phyloP scores from a whole-genome alignment of 2,888 invertebrate genomes.

The Idaea dimidiata region DNA sequence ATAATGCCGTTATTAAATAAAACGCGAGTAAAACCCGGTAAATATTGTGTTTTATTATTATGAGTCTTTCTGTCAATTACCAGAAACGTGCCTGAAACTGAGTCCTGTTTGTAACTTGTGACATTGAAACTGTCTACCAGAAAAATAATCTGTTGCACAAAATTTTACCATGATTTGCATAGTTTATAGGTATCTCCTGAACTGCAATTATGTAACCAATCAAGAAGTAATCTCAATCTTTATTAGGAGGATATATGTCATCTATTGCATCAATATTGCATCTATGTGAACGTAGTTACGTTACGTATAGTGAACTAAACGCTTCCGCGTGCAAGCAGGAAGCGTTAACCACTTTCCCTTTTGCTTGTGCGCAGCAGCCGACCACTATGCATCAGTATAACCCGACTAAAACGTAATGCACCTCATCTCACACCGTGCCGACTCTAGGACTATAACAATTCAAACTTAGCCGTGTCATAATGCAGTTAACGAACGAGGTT shows the following conservation, averaged over 20 bases:
- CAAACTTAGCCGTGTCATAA: slow-evolving; percentile 51
- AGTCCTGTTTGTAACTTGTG: too few relatives aligned
- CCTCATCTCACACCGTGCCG: slow-evolving; percentile 25
- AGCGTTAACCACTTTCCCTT: slow-evolving; percentile 76
- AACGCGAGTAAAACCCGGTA: too few relatives aligned
- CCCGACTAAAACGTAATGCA: slow-evolving; percentile 43
- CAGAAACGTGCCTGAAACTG: too few relatives aligned
- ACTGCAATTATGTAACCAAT: neutral
- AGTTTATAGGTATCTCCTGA: neutral
- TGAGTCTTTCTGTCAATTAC: too few relatives aligned
- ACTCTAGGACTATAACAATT: slow-evolving; percentile 27
- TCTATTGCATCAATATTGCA: slow-evolving; percentile 16
- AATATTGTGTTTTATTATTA: too few relatives aligned
- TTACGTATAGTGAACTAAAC: slow-evolving; percentile 65
- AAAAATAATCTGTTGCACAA: too few relatives aligned
- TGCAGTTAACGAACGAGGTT: slow-evolving; percentile 76
- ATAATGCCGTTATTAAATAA: too few relatives aligned
- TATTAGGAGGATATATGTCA: slow-evolving; percentile 12
- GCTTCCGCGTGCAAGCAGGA: slow-evolving; percentile 78
- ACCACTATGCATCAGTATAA: slow-evolving; percentile 66
- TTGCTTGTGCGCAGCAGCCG: slow-evolving; percentile 77
- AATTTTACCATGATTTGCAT: neutral
- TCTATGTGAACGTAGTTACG: slow-evolving; percentile 58
- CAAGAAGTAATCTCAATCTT: neutral
- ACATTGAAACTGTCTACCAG: too few relatives aligned